Evolutionary conservation across 2,888 invertebrate genomes (phyloP).

Genomic region (Odontomyia ornata): DNA sequence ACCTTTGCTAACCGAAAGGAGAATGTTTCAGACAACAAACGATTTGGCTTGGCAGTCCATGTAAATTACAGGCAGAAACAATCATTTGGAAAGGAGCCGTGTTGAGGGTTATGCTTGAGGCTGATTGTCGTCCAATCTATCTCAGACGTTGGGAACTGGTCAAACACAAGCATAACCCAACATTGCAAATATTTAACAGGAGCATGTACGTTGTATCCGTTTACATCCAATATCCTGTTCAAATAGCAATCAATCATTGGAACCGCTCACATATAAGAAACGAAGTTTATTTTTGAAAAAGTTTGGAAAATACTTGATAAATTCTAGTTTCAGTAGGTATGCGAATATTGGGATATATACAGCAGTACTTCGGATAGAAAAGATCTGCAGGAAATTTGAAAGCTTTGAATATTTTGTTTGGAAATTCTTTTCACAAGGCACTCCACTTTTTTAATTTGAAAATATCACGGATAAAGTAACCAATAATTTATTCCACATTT

Average conservation of each 20-base stretch:
- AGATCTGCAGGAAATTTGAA: too few species aligned
- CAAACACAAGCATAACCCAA: background rate
- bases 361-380: too few species aligned
- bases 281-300: background rate
- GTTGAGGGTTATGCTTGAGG: background rate
- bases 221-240: slow-evolving; percentile 23
- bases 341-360: too few species aligned
- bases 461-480: too few species aligned
- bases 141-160: background rate
- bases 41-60: slow-evolving; percentile 21
- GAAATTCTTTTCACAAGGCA: too few species aligned
- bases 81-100: background rate
- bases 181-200: slow-evolving; percentile 30
- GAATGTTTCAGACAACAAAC: slow-evolving; percentile 18
- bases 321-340: too few species aligned
- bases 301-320: too few species aligned
- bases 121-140: background rate
- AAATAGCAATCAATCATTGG: slow-evolving; percentile 36
- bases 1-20: background rate
- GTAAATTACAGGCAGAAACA: slow-evolving; percentile 30
- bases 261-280: slow-evolving; percentile 1
- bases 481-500: too few species aligned
- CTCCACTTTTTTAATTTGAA: too few species aligned
- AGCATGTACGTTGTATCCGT: slow-evolving; percentile 9
- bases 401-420: too few species aligned